phyloP scores from a whole-genome alignment of 2,113 vertebrate species.

The Brachypodius melanocephalos region DNA sequence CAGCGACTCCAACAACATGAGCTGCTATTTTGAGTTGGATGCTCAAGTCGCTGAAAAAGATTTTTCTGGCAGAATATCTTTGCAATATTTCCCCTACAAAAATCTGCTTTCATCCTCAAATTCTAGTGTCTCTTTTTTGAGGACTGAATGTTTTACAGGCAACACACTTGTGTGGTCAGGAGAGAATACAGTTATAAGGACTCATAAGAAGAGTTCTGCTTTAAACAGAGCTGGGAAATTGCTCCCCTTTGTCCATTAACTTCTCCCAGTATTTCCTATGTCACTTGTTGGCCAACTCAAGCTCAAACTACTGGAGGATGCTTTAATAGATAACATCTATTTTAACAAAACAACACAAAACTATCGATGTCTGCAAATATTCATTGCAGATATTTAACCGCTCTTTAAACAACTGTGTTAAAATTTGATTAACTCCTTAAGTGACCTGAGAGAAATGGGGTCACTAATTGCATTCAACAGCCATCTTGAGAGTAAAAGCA shows the following conservation, averaged over 20 bases:
- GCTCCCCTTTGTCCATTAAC: background rate
- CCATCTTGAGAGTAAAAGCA: background rate
- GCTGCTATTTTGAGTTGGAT: slow-evolving; percentile 39
- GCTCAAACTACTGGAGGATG: background rate
- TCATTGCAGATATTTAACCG: background rate
- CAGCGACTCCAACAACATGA: slow-evolving; percentile 24
- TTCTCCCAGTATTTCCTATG: background rate
- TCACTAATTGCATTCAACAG: background rate
- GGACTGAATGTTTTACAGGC: background rate
- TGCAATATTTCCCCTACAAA: slow-evolving; percentile 52
- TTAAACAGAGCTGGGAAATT: background rate
- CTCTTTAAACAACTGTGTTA: background rate
- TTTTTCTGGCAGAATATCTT: slow-evolving; percentile 51
- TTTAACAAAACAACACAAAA: background rate
- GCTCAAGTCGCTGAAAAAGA: slow-evolving; percentile 26
- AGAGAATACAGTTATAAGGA: background rate
- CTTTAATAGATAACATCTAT: background rate
- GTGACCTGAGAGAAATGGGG: background rate
- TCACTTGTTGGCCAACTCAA: background rate
- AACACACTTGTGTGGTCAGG: background rate
- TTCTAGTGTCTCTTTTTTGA: background rate
- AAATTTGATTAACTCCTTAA: background rate
- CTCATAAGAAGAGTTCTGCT: background rate
- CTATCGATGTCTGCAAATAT: background rate
- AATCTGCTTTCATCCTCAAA: slow-evolving; percentile 33